phyloP scores from a whole-genome alignment of 2,113 vertebrate genomes.

The Colius striatus region DNA sequence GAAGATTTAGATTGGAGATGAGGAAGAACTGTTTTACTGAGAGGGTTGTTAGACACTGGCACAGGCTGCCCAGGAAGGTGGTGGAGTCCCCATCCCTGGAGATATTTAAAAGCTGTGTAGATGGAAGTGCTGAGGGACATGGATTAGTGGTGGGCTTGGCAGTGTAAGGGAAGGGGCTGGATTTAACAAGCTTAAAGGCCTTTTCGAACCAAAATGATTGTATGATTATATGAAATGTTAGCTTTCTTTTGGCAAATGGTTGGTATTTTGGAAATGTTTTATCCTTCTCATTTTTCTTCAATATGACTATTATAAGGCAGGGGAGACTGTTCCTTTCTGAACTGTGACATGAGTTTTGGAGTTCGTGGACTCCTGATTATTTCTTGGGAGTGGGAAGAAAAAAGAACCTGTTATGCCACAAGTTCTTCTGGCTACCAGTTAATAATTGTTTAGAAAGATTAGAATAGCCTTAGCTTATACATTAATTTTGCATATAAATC shows the following conservation, averaged over 20 bases:
- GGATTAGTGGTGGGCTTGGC: too few relatives aligned
- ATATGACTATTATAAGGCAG: background rate
- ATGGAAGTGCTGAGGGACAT: too few relatives aligned
- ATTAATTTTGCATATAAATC: conserved; percentile 41
- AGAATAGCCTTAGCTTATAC: background rate
- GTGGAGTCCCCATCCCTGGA: too few relatives aligned
- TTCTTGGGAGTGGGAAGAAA: conserved; percentile 3
- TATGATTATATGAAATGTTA: background rate
- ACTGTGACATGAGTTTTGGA: background rate
- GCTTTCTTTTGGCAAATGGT: background rate
- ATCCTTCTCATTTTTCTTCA: background rate
- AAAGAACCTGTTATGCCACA: conserved; percentile 16
- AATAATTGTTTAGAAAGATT: conserved; percentile 52
- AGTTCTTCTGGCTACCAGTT: conserved; percentile 56
- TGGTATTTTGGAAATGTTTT: background rate
- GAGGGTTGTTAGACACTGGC: too few relatives aligned
- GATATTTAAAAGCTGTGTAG: too few relatives aligned
- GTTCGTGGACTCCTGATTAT: conserved; percentile 29
- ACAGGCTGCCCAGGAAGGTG: too few relatives aligned
- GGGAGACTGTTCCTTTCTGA: background rate
- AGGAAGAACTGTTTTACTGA: too few relatives aligned
- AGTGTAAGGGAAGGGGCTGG: too few relatives aligned
- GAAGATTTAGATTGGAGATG: too few relatives aligned
- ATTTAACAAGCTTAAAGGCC: too few relatives aligned
- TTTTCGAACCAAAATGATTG: too few relatives aligned